These are phyloP conservation scores for Zaprionus ghesquierei DNA, from an alignment of 1,140 invertebrate genomes.

Conservation along the genomic window DNA sequence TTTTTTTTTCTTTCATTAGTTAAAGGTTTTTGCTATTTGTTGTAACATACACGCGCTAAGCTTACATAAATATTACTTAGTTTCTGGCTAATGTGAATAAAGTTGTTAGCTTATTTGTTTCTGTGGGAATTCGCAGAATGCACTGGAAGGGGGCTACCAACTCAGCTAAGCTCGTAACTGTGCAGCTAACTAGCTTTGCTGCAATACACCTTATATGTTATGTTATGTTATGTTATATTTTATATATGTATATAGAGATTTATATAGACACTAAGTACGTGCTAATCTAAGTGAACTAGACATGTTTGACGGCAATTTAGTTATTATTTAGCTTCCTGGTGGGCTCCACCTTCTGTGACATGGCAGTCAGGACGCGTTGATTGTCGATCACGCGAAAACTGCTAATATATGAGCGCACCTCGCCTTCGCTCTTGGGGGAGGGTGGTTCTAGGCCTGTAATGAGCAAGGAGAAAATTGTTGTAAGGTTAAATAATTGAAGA, in stretches of 20 bases:
- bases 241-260: neutral
- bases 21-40: constrained; percentile 1
- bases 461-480: neutral
- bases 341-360: constrained; percentile 89
- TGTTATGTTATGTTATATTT: neutral
- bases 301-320: constrained; percentile 9
- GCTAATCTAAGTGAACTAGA: constrained; percentile 26
- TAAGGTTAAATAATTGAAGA: neutral
- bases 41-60: constrained; percentile 24
- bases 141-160: constrained; percentile 44
- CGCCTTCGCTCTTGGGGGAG: constrained; percentile 87
- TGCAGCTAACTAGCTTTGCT: constrained; percentile 56
- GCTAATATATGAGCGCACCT: constrained; percentile 86
- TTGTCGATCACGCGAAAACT: constrained; percentile 91
- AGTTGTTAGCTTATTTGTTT: constrained; percentile 40
- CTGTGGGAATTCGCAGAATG: constrained; percentile 26
- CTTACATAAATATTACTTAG: constrained; percentile 46
- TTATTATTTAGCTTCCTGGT: constrained; percentile 60
- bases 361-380: constrained; percentile 88
- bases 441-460: constrained; percentile 86
- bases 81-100: constrained; percentile 49
- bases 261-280: constrained; percentile 32
- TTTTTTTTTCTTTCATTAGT: constrained; percentile 2
- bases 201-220: neutral
- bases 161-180: constrained; percentile 67